Conservation (phyloP, 1,140 invertebrate species). For the Meloidogyne floridensis region DNA sequence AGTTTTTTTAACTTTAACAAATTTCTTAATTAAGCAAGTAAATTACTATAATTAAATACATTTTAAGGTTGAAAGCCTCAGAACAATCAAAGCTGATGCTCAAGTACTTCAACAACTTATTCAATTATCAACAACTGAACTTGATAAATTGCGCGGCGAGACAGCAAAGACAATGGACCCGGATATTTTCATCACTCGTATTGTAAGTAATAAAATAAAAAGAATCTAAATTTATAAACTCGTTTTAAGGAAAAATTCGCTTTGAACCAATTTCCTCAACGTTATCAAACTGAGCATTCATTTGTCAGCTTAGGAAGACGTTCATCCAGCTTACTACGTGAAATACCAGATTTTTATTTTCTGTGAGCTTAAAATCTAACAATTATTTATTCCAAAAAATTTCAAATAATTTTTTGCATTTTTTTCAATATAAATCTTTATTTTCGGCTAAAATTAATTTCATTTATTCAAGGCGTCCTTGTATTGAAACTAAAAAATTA, state of each 20-base stretch:
- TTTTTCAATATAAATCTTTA: background rate
- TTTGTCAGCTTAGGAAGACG: constrained; percentile 12
- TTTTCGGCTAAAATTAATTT: background rate
- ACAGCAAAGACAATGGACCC: constrained; percentile 17
- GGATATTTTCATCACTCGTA: background rate
- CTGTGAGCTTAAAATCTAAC: background rate
- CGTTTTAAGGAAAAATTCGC: constrained; percentile 13
- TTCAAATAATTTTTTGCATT: background rate
- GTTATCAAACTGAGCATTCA: background rate
- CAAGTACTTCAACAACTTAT: constrained; percentile 16
- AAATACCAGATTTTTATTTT: constrained; percentile 21
- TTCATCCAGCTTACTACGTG: background rate
- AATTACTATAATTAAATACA: too few relatives aligned
- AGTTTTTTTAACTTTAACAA: too few relatives aligned
- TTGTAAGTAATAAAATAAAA: background rate
- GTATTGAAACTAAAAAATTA: constrained; percentile 21
- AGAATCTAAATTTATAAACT: background rate
- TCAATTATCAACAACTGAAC: constrained; percentile 26
- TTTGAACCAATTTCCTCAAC: constrained; percentile 9
- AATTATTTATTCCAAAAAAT: background rate
- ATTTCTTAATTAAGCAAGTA: too few relatives aligned
- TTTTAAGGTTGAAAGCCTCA: background rate
- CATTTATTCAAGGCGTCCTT: constrained; percentile 29
- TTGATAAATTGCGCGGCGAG: constrained; percentile 22
- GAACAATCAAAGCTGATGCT: background rate